Evolutionary conservation across 1,140 invertebrate genomes (phyloP), one percentile per base, ranked within the genome.

Genomic region (Harpegnathos saltator): DNA sequence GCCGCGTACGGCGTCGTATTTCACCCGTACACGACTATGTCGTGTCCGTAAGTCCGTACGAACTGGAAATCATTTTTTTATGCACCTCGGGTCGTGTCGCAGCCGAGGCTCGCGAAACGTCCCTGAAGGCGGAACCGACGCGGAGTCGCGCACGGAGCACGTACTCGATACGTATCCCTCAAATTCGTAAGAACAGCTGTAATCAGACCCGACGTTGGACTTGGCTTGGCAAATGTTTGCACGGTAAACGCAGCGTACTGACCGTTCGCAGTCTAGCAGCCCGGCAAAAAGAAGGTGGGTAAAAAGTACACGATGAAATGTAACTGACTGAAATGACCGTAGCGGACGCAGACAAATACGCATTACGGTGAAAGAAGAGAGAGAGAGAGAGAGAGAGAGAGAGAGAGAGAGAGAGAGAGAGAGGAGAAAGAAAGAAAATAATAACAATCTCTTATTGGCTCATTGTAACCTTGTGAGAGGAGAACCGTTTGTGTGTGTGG

Each of bases 31-130:
- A 58, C 14, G 52, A 71, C 63, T 78, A 78, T 56, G 52, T 19
- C 52, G 52, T 29, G 58, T 80, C 66, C 33, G 54, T 71, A 80
- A 80, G 71, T 80, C 65, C 61, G 71, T 78, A 78, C 69, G 61
- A 11, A 52, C 69, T 80, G 75, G 75, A 71, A 80, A 71, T 80
- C 65, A 80, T 80, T 80, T 71, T 80, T 80, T 44, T 48, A 58
- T 29, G 48, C 44, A 71, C 17, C 38, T n/a, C 19, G 11, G 24
- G 22, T 3, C 26, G 19, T 58, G 52, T 71, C 24, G 33, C 5
- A 33, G 29, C 15, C 26, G 24, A 65, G 38, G 11, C 56, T 74
- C n/a, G 24, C 12, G 4, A 77, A 80, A 48, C 19, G 5, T 54
- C 69, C n/a, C n/a, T 44, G 38, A 58, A 59, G 17, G 22, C 54